Percentiles rank a stretch among this genome's conserved stretches.
phyloP scores from a whole-genome alignment of 2,888 invertebrate species.

The Diogma glabrata region DNA sequence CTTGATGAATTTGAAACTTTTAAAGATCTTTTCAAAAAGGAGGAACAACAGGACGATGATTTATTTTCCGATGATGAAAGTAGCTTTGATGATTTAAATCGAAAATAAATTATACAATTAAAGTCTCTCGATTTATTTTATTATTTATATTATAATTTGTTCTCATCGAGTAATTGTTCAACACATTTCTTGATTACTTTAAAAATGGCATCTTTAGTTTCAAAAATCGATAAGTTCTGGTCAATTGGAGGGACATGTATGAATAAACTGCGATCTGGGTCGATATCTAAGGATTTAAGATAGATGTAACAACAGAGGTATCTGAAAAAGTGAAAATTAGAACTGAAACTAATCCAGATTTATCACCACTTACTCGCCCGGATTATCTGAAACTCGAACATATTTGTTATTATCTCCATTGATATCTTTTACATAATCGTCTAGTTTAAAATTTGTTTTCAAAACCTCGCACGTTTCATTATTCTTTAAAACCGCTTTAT shows the following conservation, averaged over 20 bases:
- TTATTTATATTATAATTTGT: neutral
- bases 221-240: conserved; percentile 45
- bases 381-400: conserved; percentile 35
- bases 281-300: conserved; percentile 54
- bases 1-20: conserved; percentile 33
- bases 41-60: conserved; percentile 18
- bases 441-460: conserved; percentile 28
- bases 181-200: conserved; percentile 32
- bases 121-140: neutral
- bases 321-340: conserved; percentile 28
- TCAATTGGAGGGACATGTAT: conserved; percentile 63
- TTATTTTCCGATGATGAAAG: conserved; percentile 30
- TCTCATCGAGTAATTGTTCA: conserved; percentile 21
- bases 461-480: conserved; percentile 23
- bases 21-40: conserved; percentile 28
- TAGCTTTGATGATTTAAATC: no score
- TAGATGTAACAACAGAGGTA: conserved; percentile 70
- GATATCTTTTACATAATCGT: conserved; percentile 36
- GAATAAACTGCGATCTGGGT: conserved; percentile 49
- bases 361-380: conserved; percentile 37
- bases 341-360: neutral
- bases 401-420: conserved; percentile 1
- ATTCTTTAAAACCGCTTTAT: conserved; percentile 22
- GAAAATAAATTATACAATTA: no score
- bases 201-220: conserved; percentile 42